Evolutionary conservation across 2,888 invertebrate genomes (phyloP), one percentile per base, ranked within the genome.

Genomic region (Gymnocheta viridis): DNA sequence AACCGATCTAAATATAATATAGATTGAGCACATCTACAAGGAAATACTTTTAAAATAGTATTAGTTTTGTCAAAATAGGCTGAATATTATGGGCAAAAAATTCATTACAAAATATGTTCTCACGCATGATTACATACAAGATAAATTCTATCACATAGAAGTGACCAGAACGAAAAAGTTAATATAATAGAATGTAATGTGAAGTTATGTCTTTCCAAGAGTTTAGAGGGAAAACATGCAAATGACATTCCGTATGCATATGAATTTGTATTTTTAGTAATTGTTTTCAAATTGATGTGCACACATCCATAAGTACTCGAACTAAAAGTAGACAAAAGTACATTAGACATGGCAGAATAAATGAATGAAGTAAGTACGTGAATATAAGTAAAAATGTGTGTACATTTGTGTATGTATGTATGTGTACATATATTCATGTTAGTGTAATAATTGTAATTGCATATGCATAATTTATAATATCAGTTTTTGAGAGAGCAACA

Each of bases 401-500:
- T 32, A 19, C 58, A 12, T 58, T 32, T 58, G 32, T 9, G 4
- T 49, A 12, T 49, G 9, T 10, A 10, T 14, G 19, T 0, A 19
- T 6, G 12, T 9, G 12, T 38, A 38, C 38, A 38, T 12, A 38
- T 12, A 12, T 38, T 2, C 38, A 38, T 9, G 12, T 38, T 17
- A 27, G 17, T 70, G 44, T 62, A 70, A 62, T 78, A 60, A 70
- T 41, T 70, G 62, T 62, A 70, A 78, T 44, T 70, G 78, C 32
- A 62, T 17, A 41, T 54, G 22, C 17, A 49, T 69, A 27, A 76
- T 49, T 49, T 67, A 69, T 78, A 51, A 69, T n/a, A 22, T 49
- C 58, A 4, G 49, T 29, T 60, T 49, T 38, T 27, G 38, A 38
- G 38, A 10, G 19, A 7, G 27, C 24, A 47, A 12, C 49, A 69